phyloP scores from a whole-genome alignment of 2,113 vertebrate species.

The Colinus virginianus region DNA sequence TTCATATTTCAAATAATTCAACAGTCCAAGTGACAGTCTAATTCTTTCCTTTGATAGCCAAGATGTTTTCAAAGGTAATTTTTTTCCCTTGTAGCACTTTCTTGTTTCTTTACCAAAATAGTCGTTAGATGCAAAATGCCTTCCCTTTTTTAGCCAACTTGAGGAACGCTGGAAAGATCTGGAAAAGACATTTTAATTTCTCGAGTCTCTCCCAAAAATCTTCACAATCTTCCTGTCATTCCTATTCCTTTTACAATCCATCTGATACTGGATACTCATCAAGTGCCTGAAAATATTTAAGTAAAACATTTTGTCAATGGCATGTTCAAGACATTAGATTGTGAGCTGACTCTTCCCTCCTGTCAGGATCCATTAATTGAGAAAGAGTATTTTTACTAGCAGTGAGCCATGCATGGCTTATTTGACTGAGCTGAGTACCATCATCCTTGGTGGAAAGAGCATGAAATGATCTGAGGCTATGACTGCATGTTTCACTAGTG shows the following conservation, averaged over 20 bases:
- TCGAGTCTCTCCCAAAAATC: constrained; percentile 50
- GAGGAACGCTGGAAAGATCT: constrained; percentile 62
- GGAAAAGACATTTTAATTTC: constrained; percentile 70
- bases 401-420: neutral
- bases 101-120: constrained; percentile 53
- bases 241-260: constrained; percentile 53
- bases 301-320: constrained; percentile 33
- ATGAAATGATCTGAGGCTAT: neutral
- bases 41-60: constrained; percentile 67
- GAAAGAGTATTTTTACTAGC: constrained; percentile 38
- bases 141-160: constrained; percentile 39
- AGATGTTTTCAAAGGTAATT: constrained; percentile 60
- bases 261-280: constrained; percentile 43
- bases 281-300: constrained; percentile 45
- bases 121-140: constrained; percentile 53
- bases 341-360: neutral
- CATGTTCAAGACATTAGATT: constrained; percentile 13
- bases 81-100: constrained; percentile 11
- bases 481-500: neutral
- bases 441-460: neutral
- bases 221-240: constrained; percentile 51
- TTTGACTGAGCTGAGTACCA: neutral
- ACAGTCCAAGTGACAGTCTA: constrained; percentile 41
- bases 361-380: neutral
- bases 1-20: constrained; percentile 61